Percentiles rank a stretch among this genome's conserved stretches.
Evolutionary conservation across 2,113 vertebrate species (phyloP).

Genomic region (Alligator sinensis): DNA sequence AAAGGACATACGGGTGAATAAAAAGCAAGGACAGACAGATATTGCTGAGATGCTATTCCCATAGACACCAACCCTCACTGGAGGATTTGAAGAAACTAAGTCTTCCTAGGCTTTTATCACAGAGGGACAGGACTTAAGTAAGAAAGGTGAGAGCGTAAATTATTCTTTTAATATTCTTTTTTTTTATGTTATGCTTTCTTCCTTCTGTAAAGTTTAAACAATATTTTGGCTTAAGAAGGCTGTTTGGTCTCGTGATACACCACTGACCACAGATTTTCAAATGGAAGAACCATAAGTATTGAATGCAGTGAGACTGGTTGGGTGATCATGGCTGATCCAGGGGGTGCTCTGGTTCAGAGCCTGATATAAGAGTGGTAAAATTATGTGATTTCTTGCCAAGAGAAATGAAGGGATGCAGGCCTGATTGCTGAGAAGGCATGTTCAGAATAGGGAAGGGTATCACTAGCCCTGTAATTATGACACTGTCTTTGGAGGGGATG

Average conservation of each 20-base stretch:
- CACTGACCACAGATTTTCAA: neutral
- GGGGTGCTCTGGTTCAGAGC: no score
- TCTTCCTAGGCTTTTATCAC: neutral
- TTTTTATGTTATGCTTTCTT: neutral
- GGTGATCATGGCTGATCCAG: accelerated
- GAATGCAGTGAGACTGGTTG: neutral
- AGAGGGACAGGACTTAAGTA: neutral
- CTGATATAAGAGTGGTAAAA: neutral
- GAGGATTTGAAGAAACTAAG: neutral
- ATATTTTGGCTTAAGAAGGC: neutral
- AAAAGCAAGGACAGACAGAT: neutral
- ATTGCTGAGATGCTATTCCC: neutral
- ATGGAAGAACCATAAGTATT: neutral
- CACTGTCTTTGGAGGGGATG: neutral
- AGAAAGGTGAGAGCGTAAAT: neutral
- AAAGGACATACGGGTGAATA: neutral
- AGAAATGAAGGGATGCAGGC: neutral
- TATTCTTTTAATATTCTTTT: neutral
- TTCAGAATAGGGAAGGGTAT: neutral
- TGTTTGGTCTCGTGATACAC: neutral
- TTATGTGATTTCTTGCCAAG: neutral
- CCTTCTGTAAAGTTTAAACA: neutral
- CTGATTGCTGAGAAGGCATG: neutral
- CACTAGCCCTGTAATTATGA: neutral
- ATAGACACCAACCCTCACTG: neutral